Evolutionary conservation across 2,113 vertebrate genomes (phyloP), one percentile per base, ranked within the genome.

Genomic region (Sprattus sprattus): DNA sequence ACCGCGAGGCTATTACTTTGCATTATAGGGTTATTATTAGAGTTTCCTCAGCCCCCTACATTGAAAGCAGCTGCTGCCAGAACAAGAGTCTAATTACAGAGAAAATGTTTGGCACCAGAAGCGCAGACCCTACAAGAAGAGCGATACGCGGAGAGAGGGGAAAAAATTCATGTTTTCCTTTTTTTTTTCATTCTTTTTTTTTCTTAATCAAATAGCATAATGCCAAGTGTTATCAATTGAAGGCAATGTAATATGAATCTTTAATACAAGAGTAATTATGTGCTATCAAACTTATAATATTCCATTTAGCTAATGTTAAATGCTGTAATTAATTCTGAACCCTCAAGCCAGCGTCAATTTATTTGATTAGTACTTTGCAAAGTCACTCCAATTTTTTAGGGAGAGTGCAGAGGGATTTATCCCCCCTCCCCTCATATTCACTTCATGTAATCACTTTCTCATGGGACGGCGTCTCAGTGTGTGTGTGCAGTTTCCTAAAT

Each of bases 261-360:
- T 94, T 94, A 92, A 91, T 93, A 88, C 88, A 85, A 25, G 82
- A 89, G 88, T 93, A 92, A 94, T 95, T 93, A 93, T 89, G 88
- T 89, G 88, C 91, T 88, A 93, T 94, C 91, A 94, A 93, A 94
- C 89, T 91, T 92, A 89, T 90, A 93, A 92, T 94, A 93, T 94
- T 92, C 91, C 93, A 94, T 92, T 95, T 93, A 93, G 92, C 92
- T 94, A 85, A 91, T 92, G 92, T 93, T 94, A 94, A 94, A 94
- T 93, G 90, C 92, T 82, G 81, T 92, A 91, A 94, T 94, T 95
- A 94, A 93, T 94, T 93, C 91, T 92, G 89, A 92, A 94, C 89
- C 93, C 92, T 92, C 90, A 86, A 93, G 94, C 94, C 91, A 93
- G 93, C 93, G 93, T 94, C 91, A 91, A 91, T 94, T 95, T 94